phyloP scores from a whole-genome alignment of 2,113 vertebrate species.

The Crotalus horridus region DNA sequence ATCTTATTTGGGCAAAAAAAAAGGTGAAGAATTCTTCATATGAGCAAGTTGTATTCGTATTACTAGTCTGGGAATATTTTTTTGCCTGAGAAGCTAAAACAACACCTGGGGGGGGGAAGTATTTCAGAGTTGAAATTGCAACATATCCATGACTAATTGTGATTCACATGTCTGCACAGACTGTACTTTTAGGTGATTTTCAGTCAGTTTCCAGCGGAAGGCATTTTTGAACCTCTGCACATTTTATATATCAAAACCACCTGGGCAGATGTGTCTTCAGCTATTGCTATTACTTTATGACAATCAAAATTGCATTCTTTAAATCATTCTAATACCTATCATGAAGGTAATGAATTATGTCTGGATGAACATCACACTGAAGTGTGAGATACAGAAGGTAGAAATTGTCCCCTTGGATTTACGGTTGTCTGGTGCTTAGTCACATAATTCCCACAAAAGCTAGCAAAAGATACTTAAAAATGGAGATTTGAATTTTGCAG shows the following conservation, averaged over 20 bases:
- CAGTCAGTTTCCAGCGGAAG: constrained; percentile 41
- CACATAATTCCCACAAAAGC: constrained; percentile 24
- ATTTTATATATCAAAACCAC: constrained; percentile 59
- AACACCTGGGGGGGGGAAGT: constrained; percentile 29
- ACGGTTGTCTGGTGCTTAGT: neutral
- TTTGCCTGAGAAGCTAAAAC: constrained; percentile 32
- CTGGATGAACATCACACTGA: constrained; percentile 6
- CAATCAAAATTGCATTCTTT: constrained; percentile 46
- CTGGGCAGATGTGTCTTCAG: constrained; percentile 48
- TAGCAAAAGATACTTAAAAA: neutral
- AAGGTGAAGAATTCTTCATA: neutral
- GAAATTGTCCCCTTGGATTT: constrained; percentile 9
- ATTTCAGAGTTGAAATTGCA: constrained; percentile 29
- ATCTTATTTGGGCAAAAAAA: fast-evolving
- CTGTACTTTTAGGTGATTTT: constrained; percentile 29
- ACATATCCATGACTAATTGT: constrained; percentile 14
- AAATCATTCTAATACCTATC: constrained; percentile 54
- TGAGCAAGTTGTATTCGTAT: neutral
- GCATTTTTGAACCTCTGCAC: constrained; percentile 38
- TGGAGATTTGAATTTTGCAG: neutral
- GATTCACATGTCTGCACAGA: neutral
- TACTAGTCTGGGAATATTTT: neutral
- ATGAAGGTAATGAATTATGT: constrained; percentile 39
- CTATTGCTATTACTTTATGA: constrained; percentile 47
- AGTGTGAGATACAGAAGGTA: constrained; percentile 24